These are phyloP conservation scores for Tipula confusa DNA, from an alignment of 2,888 invertebrate genomes.

Conservation along the genomic window DNA sequence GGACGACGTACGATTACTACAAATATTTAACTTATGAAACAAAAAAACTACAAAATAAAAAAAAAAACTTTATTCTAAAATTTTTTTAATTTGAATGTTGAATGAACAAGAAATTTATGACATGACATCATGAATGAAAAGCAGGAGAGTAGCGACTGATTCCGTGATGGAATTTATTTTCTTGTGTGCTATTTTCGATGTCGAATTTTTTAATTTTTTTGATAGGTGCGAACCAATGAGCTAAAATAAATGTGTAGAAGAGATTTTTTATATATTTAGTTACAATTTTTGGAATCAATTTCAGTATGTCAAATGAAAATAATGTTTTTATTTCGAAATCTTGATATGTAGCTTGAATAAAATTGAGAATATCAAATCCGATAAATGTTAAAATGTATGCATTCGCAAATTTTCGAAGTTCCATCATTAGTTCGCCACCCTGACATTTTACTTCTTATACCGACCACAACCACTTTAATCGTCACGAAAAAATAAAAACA, in stretches of 20 bases:
- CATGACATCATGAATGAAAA: conserved; percentile 28
- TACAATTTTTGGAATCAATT: neutral
- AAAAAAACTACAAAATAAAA: neutral
- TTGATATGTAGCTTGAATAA: too few species aligned
- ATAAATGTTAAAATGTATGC: too few species aligned
- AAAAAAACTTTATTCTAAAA: neutral
- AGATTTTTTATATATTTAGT: neutral
- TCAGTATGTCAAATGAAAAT: neutral
- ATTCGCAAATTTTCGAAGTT: too few species aligned
- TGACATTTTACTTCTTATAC: neutral
- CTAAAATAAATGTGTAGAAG: neutral
- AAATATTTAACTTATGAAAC: neutral
- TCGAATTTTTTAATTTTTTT: neutral
- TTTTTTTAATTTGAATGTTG: neutral
- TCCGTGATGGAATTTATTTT: neutral
- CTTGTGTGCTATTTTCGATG: neutral
- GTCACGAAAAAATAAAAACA: neutral
- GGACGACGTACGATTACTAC: neutral
- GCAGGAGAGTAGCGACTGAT: neutral
- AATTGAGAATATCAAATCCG: too few species aligned
- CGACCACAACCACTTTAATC: too few species aligned
- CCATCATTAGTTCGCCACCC: neutral
- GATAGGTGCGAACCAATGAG: neutral
- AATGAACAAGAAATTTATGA: conserved; percentile 27
- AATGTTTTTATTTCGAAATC: too few species aligned